Conservation (phyloP, 1,140 invertebrate genomes). For the Gryllus bimaculatus region DNA sequence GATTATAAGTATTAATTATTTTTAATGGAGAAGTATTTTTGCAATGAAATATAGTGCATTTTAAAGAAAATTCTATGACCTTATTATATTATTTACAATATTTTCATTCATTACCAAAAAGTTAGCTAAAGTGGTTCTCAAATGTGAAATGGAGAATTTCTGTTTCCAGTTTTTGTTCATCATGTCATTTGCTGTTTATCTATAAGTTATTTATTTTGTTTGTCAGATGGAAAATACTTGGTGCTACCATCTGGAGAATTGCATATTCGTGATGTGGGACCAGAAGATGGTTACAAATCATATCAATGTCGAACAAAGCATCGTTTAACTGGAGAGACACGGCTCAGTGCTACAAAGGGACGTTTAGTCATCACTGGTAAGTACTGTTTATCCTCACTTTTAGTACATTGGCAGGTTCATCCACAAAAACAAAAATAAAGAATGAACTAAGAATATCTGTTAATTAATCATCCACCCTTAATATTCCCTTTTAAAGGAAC, state of each 20-base stretch:
- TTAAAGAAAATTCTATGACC: too few species aligned
- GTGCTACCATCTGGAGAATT: slow-evolving; percentile 86
- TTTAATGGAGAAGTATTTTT: too few species aligned
- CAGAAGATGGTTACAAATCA: slow-evolving; percentile 86
- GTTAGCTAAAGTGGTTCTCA: background rate
- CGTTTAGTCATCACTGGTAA: slow-evolving; percentile 91
- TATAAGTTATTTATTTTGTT: slow-evolving; percentile 11
- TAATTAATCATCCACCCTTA: too few species aligned
- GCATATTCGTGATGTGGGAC: slow-evolving; percentile 85
- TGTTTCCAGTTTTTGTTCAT: background rate
- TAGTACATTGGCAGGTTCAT: too few species aligned
- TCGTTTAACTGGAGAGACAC: slow-evolving; percentile 83
- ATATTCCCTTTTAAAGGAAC: too few species aligned
- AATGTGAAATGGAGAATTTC: background rate
- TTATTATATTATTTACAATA: too few species aligned
- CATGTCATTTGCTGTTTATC: slow-evolving; percentile 7
- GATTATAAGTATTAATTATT: too few species aligned
- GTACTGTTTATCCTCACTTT: slow-evolving; percentile 29
- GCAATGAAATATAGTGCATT: too few species aligned
- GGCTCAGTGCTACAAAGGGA: slow-evolving; percentile 86
- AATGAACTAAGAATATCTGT: too few species aligned
- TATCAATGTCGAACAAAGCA: slow-evolving; percentile 92
- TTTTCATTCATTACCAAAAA: too few species aligned
- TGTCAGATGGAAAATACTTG: slow-evolving; percentile 82
- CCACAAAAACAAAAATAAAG: too few species aligned